Evolutionary conservation across 2,888 invertebrate genomes (phyloP), one percentile per base, ranked within the genome.

Genomic region (Amphipyra tragopoginis): DNA sequence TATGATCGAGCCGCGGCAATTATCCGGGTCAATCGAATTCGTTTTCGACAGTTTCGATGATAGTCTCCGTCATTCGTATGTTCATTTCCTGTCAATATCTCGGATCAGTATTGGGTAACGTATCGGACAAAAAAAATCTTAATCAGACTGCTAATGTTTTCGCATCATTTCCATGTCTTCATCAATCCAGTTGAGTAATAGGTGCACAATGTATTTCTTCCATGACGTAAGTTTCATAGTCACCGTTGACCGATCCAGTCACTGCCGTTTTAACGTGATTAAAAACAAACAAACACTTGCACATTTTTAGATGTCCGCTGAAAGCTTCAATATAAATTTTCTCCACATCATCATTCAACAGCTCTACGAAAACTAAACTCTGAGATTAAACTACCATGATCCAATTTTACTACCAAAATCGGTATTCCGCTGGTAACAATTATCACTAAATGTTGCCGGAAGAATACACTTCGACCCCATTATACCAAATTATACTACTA

Each of bases 11-110:
- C 62, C 65, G 53, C 54, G 33, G 54, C 33, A 48, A 65, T 84
- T 85, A 90, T 89, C 84, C 86, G 82, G 92, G 91, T 91, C 91
- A 89, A 82, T 80, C 77, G 83, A 86, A 90, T 90, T 85, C 84
- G 84, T 83, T 84, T 77, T 85, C 78, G 76, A 81, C 74, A 76
- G 69, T 81, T 75, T 78, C 68, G 72, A 75, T 75, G 72, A 75
- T 75, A 43, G 51, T 57, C 53, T 58, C 62, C 50, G 34, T 66
- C 73, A 60, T 73, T 14, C 51, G 36, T 45, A 42, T 55, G 15
- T 55, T 44, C 47, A 69, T 60, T 60, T 49, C 43, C 26, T 33
- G 40, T 5, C 29, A 14, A 7, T 29, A 34, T 14, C n/a, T 34
- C 33, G 10, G 14, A 3, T 14, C 29, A 2, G 5, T 21, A 29